Conservation (phyloP, 2,113 vertebrate species). For the Oryzias melastigma region DNA sequence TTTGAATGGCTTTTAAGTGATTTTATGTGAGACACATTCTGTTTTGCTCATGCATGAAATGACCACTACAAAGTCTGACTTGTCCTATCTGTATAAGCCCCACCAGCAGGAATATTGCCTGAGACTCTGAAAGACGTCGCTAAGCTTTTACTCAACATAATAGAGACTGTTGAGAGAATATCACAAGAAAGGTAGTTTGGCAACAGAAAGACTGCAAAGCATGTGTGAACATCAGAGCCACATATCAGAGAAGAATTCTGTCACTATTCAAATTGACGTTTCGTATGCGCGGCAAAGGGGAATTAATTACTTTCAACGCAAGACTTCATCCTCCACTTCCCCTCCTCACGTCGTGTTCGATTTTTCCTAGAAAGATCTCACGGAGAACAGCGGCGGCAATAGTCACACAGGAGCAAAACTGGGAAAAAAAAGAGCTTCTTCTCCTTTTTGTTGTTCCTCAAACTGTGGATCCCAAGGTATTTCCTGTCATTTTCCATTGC, state of each 20-base stretch:
- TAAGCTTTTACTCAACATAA: constrained; percentile 27
- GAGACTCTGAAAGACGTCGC: constrained; percentile 6
- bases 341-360: not conserved
- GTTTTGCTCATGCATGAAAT: constrained; percentile 38
- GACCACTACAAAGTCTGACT: constrained; percentile 21
- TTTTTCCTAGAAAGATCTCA: constrained; percentile 4
- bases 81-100: constrained; percentile 6
- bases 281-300: constrained; percentile 23
- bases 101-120: constrained; percentile 21
- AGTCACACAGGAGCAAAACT: constrained; percentile 6
- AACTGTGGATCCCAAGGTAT: constrained; percentile 9
- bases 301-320: constrained; percentile 24
- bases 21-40: constrained; percentile 13
- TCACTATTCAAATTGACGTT: constrained; percentile 32
- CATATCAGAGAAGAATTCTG: constrained; percentile 22
- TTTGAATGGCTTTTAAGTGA: constrained; percentile 26
- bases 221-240: constrained; percentile 32
- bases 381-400: constrained; percentile 9
- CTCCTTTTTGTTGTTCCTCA: constrained; percentile 16
- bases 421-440: constrained; percentile 8
- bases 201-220: constrained; percentile 7
- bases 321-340: not conserved
- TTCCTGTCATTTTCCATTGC: constrained; percentile 5
- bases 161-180: constrained; percentile 14
- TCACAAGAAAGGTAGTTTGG: constrained; percentile 31